Evolutionary conservation across 2,797 vertebrate species (phyloP).

Genomic region (Delichon dasypus): DNA sequence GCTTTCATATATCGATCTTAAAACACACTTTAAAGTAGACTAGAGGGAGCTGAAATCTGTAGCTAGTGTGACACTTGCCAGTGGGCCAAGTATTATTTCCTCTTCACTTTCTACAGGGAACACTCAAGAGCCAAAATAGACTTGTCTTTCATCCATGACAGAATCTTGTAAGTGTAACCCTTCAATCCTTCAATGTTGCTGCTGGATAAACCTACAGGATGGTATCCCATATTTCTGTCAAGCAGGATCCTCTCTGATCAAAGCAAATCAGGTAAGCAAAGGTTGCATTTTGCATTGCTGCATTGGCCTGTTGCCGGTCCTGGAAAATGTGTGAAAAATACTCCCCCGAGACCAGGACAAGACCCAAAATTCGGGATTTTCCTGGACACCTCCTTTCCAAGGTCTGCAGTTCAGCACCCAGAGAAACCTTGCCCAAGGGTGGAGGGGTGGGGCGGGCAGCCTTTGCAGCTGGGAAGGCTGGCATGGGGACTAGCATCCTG

Average conservation of each 20-base stretch:
- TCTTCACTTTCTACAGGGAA: background rate
- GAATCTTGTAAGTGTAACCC: background rate
- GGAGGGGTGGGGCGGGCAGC: background rate
- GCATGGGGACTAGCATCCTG: background rate
- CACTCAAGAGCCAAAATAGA: background rate
- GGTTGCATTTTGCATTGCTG: background rate
- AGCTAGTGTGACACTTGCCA: background rate
- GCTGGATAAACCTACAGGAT: background rate
- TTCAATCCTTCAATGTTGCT: background rate
- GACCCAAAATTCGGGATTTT: background rate
- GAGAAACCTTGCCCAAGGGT: background rate
- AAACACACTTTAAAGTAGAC: background rate
- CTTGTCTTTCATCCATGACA: background rate
- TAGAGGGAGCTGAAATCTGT: background rate
- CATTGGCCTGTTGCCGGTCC: background rate
- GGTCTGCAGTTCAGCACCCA: background rate
- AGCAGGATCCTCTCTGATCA: background rate
- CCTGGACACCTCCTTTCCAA: background rate
- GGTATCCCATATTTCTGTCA: background rate
- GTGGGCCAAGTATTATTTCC: background rate
- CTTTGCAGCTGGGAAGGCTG: background rate
- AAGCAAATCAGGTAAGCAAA: background rate
- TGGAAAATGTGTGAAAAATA: background rate
- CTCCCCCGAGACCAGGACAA: background rate
- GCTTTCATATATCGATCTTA: background rate